These are phyloP conservation scores for Psophia crepitans DNA, from an alignment of 2,113 vertebrate species.

Conservation along the genomic window DNA sequence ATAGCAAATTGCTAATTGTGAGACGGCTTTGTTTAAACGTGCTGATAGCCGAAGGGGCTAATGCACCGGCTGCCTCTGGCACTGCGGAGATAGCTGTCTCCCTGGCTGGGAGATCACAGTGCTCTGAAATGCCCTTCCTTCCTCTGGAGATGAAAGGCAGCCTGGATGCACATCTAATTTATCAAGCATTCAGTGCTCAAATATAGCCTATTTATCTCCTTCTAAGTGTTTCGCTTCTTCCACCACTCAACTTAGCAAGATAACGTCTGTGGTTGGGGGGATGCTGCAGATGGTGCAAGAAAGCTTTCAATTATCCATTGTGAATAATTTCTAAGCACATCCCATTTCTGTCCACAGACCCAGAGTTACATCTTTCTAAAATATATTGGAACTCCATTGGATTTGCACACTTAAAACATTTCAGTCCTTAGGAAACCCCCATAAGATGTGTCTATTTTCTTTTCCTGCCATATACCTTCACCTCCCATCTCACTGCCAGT, in stretches of 20 bases:
- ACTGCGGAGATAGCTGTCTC: not conserved
- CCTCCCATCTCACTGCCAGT: not conserved
- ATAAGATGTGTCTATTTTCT: not conserved
- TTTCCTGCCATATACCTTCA: rapidly evolving
- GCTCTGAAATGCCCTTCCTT: not conserved
- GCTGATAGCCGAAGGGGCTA: not conserved
- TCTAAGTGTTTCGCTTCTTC: not conserved
- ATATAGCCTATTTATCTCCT: conserved; percentile 30
- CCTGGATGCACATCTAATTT: not conserved
- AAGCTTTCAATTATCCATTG: not conserved
- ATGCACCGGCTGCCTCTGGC: not conserved
- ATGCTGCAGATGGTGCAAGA: not conserved
- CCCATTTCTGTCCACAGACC: not conserved
- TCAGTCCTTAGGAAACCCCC: not conserved
- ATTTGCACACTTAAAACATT: not conserved
- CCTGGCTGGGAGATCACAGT: conserved; percentile 21
- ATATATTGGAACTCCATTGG: not conserved
- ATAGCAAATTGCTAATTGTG: not conserved
- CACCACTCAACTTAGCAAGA: conserved; percentile 22
- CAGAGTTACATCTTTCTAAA: not conserved
- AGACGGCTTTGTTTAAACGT: not conserved
- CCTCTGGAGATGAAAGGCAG: conserved; percentile 31
- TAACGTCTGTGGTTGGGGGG: not conserved
- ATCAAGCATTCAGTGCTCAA: not conserved
- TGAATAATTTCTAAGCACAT: not conserved